These are phyloP conservation scores for Rhopilema esculentum DNA, from an alignment of 30 jellyfish, hydroid and myxozoan genomes.

Conservation along the genomic window DNA sequence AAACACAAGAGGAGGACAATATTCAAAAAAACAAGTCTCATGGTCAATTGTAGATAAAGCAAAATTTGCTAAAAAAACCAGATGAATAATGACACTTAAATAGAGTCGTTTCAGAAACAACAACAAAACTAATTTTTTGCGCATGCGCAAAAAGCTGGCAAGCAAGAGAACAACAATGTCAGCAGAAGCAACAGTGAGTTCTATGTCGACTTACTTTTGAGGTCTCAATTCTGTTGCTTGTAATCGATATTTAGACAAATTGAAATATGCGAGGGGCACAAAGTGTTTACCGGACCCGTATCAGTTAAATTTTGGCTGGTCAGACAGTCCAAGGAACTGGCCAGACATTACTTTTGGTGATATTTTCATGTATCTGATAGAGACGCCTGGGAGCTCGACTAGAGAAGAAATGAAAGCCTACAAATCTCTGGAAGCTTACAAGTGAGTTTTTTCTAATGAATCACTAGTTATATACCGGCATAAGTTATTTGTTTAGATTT, in stretches of 20 bases:
- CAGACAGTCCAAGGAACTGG: constrained; percentile 24
- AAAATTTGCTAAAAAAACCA: no score
- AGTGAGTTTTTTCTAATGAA: neutral
- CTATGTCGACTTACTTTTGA: constrained; percentile 10
- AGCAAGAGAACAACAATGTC: neutral
- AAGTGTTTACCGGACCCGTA: constrained; percentile 6
- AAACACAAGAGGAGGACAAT: no score
- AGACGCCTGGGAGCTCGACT: constrained; percentile 39
- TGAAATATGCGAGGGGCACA: neutral
- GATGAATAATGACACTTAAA: no score
- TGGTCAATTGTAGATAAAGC: no score
- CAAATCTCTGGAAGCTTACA: constrained; percentile 50
- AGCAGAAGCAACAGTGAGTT: constrained; percentile 24
- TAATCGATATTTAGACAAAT: constrained; percentile 6
- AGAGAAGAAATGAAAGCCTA: constrained; percentile 44
- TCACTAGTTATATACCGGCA: neutral
- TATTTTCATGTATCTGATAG: constrained; percentile 32
- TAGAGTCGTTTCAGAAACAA: no score
- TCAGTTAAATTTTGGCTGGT: neutral
- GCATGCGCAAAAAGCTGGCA: constrained; percentile 6
- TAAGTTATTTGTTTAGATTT: neutral
- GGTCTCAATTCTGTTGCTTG: constrained; percentile 6
- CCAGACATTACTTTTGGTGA: constrained; percentile 64
- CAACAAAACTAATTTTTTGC: no score
- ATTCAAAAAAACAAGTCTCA: no score